A percentile compares a stretch with the other conserved stretches of the same genome.
Evolutionary conservation across 2,888 invertebrate species (phyloP).

Genomic region (Machimus rusticus): DNA sequence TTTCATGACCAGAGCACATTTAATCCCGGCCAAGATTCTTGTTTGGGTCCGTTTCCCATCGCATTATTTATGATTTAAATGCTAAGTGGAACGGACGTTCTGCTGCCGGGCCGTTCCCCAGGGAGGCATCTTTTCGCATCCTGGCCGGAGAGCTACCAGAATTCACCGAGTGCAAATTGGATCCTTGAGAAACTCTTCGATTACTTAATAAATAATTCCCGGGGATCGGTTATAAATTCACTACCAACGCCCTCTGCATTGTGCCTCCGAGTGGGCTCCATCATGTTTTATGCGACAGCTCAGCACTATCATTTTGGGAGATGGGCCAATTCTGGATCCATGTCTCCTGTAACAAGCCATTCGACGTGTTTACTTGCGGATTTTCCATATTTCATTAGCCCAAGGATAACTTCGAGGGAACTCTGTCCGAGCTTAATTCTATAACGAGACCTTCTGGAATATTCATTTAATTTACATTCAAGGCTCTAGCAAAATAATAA

Average conservation of each 20-base stretch:
- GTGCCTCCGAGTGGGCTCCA: background rate
- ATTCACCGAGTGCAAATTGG: background rate
- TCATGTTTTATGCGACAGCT: background rate
- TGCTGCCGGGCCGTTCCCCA: background rate
- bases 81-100: background rate
- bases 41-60: conserved; percentile 13
- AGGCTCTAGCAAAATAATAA: background rate
- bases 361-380: background rate
- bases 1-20: conserved; percentile 39
- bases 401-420: background rate
- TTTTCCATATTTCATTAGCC: background rate
- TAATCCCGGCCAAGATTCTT: conserved; percentile 14
- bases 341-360: background rate
- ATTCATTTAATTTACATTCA: background rate
- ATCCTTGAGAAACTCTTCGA: background rate
- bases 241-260: background rate
- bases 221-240: background rate
- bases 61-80: conserved; percentile 30
- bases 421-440: background rate
- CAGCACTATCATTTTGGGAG: background rate
- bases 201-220: background rate
- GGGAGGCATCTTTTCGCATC: background rate
- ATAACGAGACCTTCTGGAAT: background rate
- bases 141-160: background rate
- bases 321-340: background rate